A percentile compares a stretch with the other conserved stretches of the same genome.
Conservation (phyloP, 2,113 vertebrate genomes). For the Sitta europaea region DNA sequence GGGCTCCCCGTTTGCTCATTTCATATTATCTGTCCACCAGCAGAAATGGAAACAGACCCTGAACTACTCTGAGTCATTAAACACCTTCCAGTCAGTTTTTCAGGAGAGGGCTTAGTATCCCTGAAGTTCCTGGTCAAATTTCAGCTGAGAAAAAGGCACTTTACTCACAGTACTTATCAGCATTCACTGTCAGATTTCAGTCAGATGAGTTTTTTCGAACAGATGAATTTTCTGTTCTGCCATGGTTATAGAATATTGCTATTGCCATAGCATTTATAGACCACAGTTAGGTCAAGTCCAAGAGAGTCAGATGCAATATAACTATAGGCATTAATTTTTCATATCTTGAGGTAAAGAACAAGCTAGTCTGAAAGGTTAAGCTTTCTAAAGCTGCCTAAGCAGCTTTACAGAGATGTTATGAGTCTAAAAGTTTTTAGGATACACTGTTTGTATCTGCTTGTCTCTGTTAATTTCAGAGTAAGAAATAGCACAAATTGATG, state of each 20-base stretch:
- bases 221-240: neutral
- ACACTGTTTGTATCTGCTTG: neutral
- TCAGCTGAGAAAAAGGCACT: neutral
- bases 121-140: neutral
- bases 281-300: neutral
- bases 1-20: rapidly evolving
- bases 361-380: neutral
- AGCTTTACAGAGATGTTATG: neutral
- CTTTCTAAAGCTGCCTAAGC: too few relatives aligned
- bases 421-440: neutral
- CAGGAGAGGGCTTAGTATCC: neutral
- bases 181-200: neutral
- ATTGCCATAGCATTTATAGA: neutral
- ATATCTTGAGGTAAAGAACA: neutral
- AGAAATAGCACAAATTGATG: neutral
- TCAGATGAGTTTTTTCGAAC: neutral
- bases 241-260: neutral
- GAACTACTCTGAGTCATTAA: neutral
- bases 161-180: neutral
- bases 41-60: neutral
- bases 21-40: neutral
- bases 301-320: neutral
- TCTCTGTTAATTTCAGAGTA: neutral
- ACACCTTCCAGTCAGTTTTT: neutral
- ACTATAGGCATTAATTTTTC: neutral